These are phyloP conservation scores for Drosophila neutralis DNA, from an alignment of 2,888 invertebrate genomes.

Conservation along the genomic window DNA sequence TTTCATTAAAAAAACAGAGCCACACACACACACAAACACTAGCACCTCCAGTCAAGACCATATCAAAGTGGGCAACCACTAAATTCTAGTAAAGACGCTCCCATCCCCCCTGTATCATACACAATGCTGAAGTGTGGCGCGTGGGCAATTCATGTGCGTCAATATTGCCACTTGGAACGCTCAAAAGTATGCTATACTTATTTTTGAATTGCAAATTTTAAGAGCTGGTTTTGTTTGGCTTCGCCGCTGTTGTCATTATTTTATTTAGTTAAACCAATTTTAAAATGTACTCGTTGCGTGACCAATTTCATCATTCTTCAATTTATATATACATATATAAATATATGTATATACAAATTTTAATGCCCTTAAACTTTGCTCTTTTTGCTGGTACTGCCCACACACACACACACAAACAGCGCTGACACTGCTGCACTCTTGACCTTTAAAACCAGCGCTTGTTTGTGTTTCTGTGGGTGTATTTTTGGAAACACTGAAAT, in stretches of 20 bases:
- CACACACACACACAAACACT: conserved; percentile 13
- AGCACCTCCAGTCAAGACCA: conserved; percentile 36
- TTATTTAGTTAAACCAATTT: conserved; percentile 50
- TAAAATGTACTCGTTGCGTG: conserved; percentile 57
- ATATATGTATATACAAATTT: conserved; percentile 43
- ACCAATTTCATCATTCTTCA: conserved; percentile 66
- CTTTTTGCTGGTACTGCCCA: conserved; percentile 58
- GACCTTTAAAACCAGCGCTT: conserved; percentile 71
- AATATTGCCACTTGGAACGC: conserved; percentile 40
- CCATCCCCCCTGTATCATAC: background rate
- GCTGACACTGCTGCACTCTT: conserved; percentile 68
- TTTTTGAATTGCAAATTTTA: conserved; percentile 59
- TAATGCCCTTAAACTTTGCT: conserved; percentile 80
- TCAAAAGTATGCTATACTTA: conserved; percentile 44
- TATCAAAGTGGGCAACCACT: conserved; percentile 30
- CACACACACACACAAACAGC: conserved; percentile 33
- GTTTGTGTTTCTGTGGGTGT: conserved; percentile 39
- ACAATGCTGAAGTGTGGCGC: conserved; percentile 10
- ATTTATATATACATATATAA: conserved; percentile 9
- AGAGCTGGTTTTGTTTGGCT: conserved; percentile 59
- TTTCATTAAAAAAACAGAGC: conserved; percentile 62
- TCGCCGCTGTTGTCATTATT: conserved; percentile 55
- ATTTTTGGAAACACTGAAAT: conserved; percentile 36
- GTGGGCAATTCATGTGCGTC: conserved; percentile 47
- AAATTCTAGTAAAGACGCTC: conserved; percentile 21